Evolutionary conservation across 2,888 invertebrate species (phyloP).

Genomic region (Pocota personata): DNA sequence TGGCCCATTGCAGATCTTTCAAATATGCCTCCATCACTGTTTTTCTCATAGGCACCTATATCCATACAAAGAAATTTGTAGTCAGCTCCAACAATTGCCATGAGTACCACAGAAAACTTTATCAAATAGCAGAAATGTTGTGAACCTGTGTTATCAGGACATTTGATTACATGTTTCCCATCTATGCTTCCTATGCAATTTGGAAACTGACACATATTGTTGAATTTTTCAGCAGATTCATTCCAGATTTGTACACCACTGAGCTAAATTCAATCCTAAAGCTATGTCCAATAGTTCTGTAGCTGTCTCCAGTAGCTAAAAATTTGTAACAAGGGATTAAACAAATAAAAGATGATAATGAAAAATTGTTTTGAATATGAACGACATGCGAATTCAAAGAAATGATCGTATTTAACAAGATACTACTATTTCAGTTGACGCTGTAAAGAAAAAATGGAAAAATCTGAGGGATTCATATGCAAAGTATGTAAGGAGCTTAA

Average conservation of each 20-base stretch:
- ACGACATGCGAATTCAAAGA: background rate
- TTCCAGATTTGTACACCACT: background rate
- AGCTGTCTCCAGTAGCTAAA: background rate
- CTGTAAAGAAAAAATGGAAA: too few relatives aligned
- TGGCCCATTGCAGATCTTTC: background rate
- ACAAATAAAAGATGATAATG: slow-evolving; percentile 1
- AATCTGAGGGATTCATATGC: too few relatives aligned
- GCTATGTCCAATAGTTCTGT: background rate
- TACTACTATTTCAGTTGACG: background rate
- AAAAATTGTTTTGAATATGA: background rate
- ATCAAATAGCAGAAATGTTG: background rate
- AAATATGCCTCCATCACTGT: background rate
- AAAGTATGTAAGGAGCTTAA: too few relatives aligned
- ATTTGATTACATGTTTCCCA: slow-evolving; percentile 8
- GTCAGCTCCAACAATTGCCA: too few relatives aligned
- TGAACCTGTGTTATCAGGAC: too few relatives aligned
- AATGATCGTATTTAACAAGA: background rate
- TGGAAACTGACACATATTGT: background rate
- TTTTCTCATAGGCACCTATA: background rate
- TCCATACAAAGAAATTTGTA: too few relatives aligned
- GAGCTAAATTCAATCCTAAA: background rate
- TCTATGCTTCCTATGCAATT: too few relatives aligned
- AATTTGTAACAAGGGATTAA: background rate
- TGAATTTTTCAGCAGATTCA: background rate
- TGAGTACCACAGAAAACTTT: background rate